Conservation (phyloP, 2,888 invertebrate species). For the Pachliopta kotzebuea region DNA sequence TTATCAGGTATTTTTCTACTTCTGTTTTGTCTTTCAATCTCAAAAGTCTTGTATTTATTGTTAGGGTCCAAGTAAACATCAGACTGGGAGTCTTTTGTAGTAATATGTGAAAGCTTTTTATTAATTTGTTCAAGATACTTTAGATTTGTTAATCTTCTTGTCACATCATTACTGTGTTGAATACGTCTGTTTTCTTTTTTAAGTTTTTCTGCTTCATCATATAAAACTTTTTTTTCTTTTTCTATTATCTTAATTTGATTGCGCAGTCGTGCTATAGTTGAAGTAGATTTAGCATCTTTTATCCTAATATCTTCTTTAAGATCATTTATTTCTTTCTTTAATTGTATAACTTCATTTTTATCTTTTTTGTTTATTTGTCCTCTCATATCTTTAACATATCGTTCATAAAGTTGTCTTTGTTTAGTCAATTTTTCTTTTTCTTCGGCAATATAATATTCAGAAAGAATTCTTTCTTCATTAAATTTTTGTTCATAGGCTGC, state of each 20-base stretch:
- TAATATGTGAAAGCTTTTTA: constrained; percentile 67
- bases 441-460: constrained; percentile 84
- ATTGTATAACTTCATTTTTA: constrained; percentile 83
- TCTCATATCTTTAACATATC: constrained; percentile 84
- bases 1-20: constrained; percentile 44
- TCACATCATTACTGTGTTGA: constrained; percentile 79
- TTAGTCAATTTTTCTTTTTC: constrained; percentile 85
- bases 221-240: constrained; percentile 83
- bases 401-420: constrained; percentile 83
- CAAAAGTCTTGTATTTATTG: constrained; percentile 65
- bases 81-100: constrained; percentile 52
- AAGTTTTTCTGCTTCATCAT: constrained; percentile 84
- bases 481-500: constrained; percentile 79
- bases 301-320: constrained; percentile 84
- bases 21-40: constrained; percentile 66
- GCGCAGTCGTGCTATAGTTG: constrained; percentile 85
- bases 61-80: constrained; percentile 51
- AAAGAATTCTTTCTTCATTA: constrained; percentile 83
- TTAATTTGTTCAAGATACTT: constrained; percentile 89
- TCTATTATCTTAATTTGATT: constrained; percentile 87
- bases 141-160: constrained; percentile 82
- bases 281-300: constrained; percentile 87
- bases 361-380: constrained; percentile 84
- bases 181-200: constrained; percentile 84
- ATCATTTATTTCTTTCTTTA: constrained; percentile 83